These are phyloP conservation scores for Xylophagus ater DNA, from an alignment of 2,888 invertebrate genomes.

Conservation along the genomic window DNA sequence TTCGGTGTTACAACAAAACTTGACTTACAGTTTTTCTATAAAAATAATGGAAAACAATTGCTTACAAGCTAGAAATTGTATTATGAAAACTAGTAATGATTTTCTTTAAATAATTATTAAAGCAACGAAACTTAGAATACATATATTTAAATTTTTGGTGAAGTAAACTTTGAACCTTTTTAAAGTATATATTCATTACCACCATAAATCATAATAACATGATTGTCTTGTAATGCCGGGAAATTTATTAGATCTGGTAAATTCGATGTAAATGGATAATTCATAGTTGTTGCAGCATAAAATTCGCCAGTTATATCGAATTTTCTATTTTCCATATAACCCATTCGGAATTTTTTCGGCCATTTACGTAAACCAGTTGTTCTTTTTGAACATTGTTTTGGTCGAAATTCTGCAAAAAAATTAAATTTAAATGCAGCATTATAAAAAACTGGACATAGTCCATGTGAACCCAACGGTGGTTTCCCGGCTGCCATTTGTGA, in stretches of 20 bases:
- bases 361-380: slow-evolving; percentile 11
- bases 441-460: slow-evolving; percentile 23
- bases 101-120: no score
- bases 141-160: no score
- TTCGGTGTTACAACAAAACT: no score
- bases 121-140: no score
- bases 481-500: slow-evolving; percentile 19
- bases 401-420: slow-evolving; percentile 21
- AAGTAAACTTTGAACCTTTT: no score
- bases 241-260: background rate
- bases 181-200: no score
- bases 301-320: slow-evolving; percentile 16
- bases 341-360: slow-evolving; percentile 22
- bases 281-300: slow-evolving; percentile 20
- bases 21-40: no score
- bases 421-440: slow-evolving; percentile 21
- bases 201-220: no score
- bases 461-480: slow-evolving; percentile 22
- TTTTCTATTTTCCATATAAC: slow-evolving; percentile 22
- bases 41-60: no score
- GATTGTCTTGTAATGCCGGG: background rate
- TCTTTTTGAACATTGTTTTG: slow-evolving; percentile 17
- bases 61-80: no score
- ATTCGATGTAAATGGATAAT: slow-evolving; percentile 20
- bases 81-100: no score